A percentile compares a stretch with the other conserved stretches of the same genome.
Evolutionary conservation across 2,888 invertebrate species (phyloP).

Genomic region (Drosophila borborema): DNA sequence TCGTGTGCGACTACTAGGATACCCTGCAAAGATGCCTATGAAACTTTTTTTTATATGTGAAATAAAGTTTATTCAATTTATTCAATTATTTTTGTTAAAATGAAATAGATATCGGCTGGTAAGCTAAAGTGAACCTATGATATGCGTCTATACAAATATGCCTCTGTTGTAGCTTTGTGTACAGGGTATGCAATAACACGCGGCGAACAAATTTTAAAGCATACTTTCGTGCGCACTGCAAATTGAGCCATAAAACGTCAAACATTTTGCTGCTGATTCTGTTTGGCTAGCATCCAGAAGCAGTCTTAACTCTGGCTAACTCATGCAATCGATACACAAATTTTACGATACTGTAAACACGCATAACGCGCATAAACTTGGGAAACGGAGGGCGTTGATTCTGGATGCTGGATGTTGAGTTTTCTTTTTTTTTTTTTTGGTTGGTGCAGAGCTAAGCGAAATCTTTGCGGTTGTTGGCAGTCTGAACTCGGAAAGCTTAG

Average conservation of each 20-base stretch:
- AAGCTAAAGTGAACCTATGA: too few species aligned
- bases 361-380: conserved; percentile 70
- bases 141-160: not conserved
- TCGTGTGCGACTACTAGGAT: not conserved
- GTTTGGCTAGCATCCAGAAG: conserved; percentile 43
- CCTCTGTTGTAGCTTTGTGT: not conserved
- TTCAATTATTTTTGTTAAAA: too few species aligned
- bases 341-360: conserved; percentile 80
- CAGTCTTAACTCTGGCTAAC: conserved; percentile 20
- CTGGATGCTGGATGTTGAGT: not conserved
- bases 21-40: conserved; percentile 4
- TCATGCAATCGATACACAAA: conserved; percentile 72
- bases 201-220: conserved; percentile 43
- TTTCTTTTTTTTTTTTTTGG: not conserved
- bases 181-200: conserved; percentile 41
- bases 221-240: conserved; percentile 47
- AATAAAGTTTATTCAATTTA: not conserved
- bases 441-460: conserved; percentile 13
- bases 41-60: not conserved
- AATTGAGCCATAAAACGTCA: conserved; percentile 71
- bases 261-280: conserved; percentile 47
- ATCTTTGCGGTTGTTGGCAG: conserved; percentile 39
- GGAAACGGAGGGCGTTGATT: conserved; percentile 11
- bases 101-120: too few species aligned
- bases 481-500: conserved; percentile 12